A percentile compares a stretch with the other conserved stretches of the same genome.
Evolutionary conservation across 2,888 invertebrate species (phyloP).

Genomic region (Nezara viridula): DNA sequence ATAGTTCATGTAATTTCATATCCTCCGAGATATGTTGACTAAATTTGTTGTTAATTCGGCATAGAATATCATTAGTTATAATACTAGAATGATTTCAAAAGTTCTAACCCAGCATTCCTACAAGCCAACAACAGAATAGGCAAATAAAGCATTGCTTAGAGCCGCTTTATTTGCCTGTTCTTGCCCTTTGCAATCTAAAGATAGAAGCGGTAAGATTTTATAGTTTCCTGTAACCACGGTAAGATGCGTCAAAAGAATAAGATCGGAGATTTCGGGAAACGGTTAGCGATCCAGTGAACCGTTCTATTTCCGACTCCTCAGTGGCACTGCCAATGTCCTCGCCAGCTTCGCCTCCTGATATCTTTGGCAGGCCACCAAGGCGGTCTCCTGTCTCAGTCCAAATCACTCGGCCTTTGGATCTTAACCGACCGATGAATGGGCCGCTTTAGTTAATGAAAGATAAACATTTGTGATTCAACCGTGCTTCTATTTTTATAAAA

Average conservation of each 20-base stretch:
- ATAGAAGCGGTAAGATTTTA: not conserved
- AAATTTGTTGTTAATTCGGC: too few relatives aligned
- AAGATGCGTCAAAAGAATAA: not conserved
- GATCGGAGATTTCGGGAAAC: not conserved
- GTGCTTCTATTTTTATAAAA: not conserved
- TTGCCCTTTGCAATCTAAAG: not conserved
- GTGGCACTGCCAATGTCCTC: conserved; percentile 1
- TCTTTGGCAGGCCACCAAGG: not conserved
- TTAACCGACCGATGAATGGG: not conserved
- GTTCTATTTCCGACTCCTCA: not conserved
- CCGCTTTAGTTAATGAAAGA: conserved; percentile 21
- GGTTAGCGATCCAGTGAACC: not conserved
- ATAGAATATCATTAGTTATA: too few relatives aligned
- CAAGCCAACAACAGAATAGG: too few relatives aligned
- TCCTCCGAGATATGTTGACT: too few relatives aligned
- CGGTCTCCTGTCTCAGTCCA: not conserved
- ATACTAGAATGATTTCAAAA: too few relatives aligned
- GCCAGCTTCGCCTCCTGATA: not conserved
- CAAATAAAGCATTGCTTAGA: too few relatives aligned
- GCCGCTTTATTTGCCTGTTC: not conserved
- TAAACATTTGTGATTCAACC: not conserved
- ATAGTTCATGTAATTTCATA: too few relatives aligned
- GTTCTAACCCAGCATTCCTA: too few relatives aligned
- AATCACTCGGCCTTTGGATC: not conserved
- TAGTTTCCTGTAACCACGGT: not conserved